Percentiles rank a stretch among this genome's conserved stretches.
Conservation (phyloP, 2,113 vertebrate genomes). For the Istiophorus platypterus region DNA sequence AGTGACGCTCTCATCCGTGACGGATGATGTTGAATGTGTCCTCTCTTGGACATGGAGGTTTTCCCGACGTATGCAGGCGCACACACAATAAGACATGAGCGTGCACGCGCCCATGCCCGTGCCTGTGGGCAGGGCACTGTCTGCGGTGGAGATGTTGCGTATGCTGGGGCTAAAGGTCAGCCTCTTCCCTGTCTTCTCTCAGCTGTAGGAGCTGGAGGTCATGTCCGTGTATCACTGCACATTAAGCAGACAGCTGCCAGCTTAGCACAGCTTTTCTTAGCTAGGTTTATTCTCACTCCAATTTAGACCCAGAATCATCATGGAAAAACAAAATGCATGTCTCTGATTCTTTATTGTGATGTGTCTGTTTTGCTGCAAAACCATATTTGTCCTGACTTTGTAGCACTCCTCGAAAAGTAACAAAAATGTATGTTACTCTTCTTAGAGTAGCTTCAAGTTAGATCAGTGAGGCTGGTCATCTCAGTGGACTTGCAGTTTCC, state of each 20-base stretch:
- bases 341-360: not conserved
- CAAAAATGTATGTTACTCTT: slow-evolving; percentile 6
- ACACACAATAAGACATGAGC: not conserved
- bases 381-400: not conserved
- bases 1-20: not conserved
- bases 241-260: slow-evolving; percentile 1
- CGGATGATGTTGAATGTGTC: slow-evolving; percentile 2
- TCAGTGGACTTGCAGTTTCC: slow-evolving; percentile 18
- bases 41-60: not conserved
- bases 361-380: slow-evolving; percentile 9
- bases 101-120: not conserved
- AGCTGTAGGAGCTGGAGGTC: slow-evolving; percentile 34
- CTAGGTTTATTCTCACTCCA: not conserved
- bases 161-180: slow-evolving; percentile 48
- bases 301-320: not conserved
- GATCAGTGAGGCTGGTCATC: slow-evolving; percentile 13
- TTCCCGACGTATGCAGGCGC: not conserved
- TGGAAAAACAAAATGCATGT: not conserved
- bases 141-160: slow-evolving; percentile 44
- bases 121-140: slow-evolving; percentile 39
- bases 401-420: not conserved
- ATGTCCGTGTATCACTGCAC: slow-evolving; percentile 21
- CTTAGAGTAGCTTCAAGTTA: not conserved
- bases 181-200: slow-evolving; percentile 18
- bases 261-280: not conserved